Conservation (phyloP, 2,888 invertebrate genomes). For the Trimorus sp. region DNA sequence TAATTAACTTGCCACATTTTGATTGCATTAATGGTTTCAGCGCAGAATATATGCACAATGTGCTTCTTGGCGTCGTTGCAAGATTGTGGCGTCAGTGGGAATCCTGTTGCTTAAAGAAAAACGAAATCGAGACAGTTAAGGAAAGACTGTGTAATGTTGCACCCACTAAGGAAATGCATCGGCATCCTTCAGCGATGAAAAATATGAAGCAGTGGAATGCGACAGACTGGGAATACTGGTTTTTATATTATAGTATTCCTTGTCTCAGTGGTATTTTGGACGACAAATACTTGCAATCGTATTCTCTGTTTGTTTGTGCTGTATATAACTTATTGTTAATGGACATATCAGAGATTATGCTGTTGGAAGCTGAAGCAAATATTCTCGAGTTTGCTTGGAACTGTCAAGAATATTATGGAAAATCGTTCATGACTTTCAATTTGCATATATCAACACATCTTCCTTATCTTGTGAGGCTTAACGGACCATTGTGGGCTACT, state of each 20-base stretch:
- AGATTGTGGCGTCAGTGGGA: conserved; percentile 41
- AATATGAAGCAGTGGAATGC: conserved; percentile 48
- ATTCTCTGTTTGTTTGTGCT: conserved; percentile 24
- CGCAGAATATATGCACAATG: conserved; percentile 50
- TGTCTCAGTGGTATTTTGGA: conserved; percentile 22
- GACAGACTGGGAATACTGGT: conserved; percentile 59
- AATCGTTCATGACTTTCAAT: conserved; percentile 14
- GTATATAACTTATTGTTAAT: conserved; percentile 30
- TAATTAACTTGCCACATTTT: conserved; percentile 24
- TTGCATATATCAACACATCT: conserved; percentile 10
- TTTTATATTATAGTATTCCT: conserved; percentile 54
- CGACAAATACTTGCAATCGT: conserved; percentile 7
- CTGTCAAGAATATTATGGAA: conserved; percentile 7
- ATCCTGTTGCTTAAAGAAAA: not conserved
- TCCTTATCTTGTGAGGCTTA: not conserved
- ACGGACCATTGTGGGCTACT: conserved; percentile 13
- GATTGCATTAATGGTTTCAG: conserved; percentile 53
- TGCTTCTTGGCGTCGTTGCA: conserved; percentile 34
- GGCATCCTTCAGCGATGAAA: conserved; percentile 38
- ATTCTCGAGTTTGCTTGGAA: conserved; percentile 5
- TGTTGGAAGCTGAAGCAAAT: conserved; percentile 12
- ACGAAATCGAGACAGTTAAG: conserved; percentile 2
- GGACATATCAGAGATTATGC: conserved; percentile 46
- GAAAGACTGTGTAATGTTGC: conserved; percentile 12
- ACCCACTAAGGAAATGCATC: conserved; percentile 52